Percentiles rank a stretch among this genome's conserved stretches.
Evolutionary conservation across 2,888 invertebrate genomes (phyloP).

Genomic region (Drosophila bunnanda): DNA sequence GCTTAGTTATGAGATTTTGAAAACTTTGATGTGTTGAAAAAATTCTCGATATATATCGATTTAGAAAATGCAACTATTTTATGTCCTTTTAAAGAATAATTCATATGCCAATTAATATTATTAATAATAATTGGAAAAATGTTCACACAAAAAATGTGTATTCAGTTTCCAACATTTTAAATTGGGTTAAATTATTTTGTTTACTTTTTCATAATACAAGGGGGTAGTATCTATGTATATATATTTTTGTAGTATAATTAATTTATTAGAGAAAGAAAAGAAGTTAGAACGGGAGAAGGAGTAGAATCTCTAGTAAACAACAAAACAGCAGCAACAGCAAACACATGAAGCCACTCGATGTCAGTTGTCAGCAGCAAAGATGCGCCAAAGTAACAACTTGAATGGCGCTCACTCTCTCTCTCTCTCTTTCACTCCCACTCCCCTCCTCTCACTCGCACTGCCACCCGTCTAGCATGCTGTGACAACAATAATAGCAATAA

Average conservation of each 20-base stretch:
- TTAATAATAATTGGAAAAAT: no score
- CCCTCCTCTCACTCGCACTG: background rate
- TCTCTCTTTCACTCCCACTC: background rate
- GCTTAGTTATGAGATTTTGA: no score
- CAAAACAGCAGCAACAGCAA: slow-evolving; percentile 17
- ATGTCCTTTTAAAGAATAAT: no score
- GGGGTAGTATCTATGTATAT: background rate
- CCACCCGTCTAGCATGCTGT: slow-evolving; percentile 16
- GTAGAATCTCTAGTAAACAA: slow-evolving; percentile 28
- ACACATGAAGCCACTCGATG: slow-evolving; percentile 67
- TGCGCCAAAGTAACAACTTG: slow-evolving; percentile 65
- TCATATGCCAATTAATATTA: no score
- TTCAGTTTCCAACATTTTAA: no score
- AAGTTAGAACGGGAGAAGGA: background rate
- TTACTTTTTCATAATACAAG: no score
- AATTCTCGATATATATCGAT: no score
- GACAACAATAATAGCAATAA: slow-evolving; percentile 9
- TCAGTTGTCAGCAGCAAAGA: slow-evolving; percentile 68
- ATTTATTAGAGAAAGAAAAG: background rate
- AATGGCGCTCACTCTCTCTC: slow-evolving; percentile 39
- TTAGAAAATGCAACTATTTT: no score
- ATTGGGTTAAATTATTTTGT: no score
- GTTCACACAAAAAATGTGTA: no score
- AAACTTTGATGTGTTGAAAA: no score
- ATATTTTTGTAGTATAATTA: background rate